Conservation (phyloP, 1,140 invertebrate genomes). For the Pissodes strobi region DNA sequence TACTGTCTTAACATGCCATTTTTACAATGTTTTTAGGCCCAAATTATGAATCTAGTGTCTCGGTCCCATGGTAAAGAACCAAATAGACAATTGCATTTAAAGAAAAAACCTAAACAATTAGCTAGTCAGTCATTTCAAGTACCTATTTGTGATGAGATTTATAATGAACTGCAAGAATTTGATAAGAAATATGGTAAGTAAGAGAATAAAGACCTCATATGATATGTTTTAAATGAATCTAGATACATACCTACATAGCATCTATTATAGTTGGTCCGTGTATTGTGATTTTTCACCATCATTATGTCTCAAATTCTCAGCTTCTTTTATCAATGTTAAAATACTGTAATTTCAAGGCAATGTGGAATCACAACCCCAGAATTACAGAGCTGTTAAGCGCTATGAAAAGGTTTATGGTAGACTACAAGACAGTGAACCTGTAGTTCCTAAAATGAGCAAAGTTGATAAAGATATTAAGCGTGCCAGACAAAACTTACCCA, state of each 20-base stretch:
- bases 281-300: no score
- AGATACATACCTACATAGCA: no score
- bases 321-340: no score
- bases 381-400: conserved; percentile 56
- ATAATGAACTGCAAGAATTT: conserved; percentile 11
- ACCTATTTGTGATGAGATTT: conserved; percentile 13
- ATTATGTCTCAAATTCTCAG: no score
- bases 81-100: conserved; percentile 69
- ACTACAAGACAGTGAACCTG: conserved; percentile 19
- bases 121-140: conserved; percentile 58
- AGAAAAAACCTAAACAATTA: conserved; percentile 64
- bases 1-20: no score
- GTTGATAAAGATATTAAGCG: conserved; percentile 27
- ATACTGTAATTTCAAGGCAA: no score
- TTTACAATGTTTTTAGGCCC: conserved; percentile 51
- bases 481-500: conserved; percentile 65
- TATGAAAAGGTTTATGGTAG: conserved; percentile 41
- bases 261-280: no score
- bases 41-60: conserved; percentile 66
- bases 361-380: no score
- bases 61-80: conserved; percentile 67
- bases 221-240: no score
- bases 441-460: background rate
- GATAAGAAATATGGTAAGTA: conserved; percentile 21
- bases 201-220: no score